phyloP scores from a whole-genome alignment of 2,888 invertebrate species.

The Parnassius glacialis region DNA sequence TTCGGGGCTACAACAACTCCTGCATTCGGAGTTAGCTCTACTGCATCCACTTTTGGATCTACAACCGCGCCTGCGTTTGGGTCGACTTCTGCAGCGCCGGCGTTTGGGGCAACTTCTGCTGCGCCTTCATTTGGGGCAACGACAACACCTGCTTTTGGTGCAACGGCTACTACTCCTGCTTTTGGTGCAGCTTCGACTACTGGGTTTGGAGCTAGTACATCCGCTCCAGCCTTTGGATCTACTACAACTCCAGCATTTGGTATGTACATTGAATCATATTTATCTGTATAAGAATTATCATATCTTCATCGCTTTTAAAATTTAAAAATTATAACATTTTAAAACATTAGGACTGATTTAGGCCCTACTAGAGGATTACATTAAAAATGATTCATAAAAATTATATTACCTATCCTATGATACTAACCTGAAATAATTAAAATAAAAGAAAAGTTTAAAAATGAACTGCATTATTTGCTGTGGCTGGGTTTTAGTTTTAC shows the following conservation, averaged over 20 bases:
- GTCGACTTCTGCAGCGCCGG: constrained; percentile 24
- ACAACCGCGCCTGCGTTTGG: constrained; percentile 50
- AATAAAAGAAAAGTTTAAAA: too few relatives aligned
- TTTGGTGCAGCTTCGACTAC: constrained; percentile 29
- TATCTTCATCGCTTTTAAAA: too few relatives aligned
- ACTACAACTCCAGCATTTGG: constrained; percentile 42
- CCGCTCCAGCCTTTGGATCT: constrained; percentile 50
- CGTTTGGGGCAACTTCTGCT: constrained; percentile 27
- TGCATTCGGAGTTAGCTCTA: constrained; percentile 43
- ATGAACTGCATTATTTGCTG: too few relatives aligned
- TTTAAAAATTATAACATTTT: too few relatives aligned
- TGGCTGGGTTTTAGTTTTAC: too few relatives aligned
- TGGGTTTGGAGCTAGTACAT: constrained; percentile 36
- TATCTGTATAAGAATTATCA: too few relatives aligned
- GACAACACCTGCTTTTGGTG: constrained; percentile 23
- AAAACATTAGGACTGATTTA: too few relatives aligned
- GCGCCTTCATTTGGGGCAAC: constrained; percentile 33
- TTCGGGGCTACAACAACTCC: constrained; percentile 48
- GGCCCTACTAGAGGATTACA: too few relatives aligned
- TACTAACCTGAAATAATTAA: too few relatives aligned
- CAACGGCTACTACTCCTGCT: not conserved
- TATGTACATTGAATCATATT: too few relatives aligned
- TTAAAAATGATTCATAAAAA: too few relatives aligned
- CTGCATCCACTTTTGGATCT: constrained; percentile 48
- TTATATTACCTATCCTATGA: too few relatives aligned